phyloP scores from a whole-genome alignment of 2,888 invertebrate species.

The Tupiocoris notatus region DNA sequence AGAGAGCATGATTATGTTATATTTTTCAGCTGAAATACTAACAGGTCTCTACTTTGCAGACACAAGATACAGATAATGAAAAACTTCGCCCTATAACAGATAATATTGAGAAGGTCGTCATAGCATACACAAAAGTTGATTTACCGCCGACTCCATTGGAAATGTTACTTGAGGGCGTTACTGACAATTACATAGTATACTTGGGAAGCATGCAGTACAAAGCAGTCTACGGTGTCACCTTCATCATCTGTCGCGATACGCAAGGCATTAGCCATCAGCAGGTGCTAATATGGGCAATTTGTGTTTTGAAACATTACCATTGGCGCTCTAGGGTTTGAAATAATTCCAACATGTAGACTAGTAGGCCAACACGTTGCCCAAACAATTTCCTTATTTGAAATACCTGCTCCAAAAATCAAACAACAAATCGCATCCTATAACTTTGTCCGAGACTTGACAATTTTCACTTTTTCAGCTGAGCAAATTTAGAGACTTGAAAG shows the following conservation, averaged over 20 bases:
- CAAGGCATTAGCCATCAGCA: conserved; percentile 15
- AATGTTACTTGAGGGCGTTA: background rate
- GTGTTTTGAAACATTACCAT: background rate
- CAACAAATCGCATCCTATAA: too few species aligned
- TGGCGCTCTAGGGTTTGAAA: too few species aligned
- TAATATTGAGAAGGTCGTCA: conserved; percentile 6
- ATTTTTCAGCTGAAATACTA: background rate
- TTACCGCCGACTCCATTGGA: conserved; percentile 7
- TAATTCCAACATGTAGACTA: too few species aligned
- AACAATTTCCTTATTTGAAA: too few species aligned
- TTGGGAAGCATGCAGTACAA: conserved; percentile 36
- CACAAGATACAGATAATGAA: background rate
- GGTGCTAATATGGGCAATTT: conserved; percentile 3
- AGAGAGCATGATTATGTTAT: too few species aligned
- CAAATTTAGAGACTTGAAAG: conserved; percentile 18
- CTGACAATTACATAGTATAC: conserved; percentile 33
- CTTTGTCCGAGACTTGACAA: too few species aligned
- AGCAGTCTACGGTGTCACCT: conserved; percentile 24
- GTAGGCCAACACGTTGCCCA: too few species aligned
- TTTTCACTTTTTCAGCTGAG: conserved; percentile 13
- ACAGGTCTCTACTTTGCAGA: background rate
- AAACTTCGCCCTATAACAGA: conserved; percentile 21
- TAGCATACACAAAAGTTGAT: conserved; percentile 9
- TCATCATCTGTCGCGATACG: conserved; percentile 22
- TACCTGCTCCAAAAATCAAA: too few species aligned